These are phyloP conservation scores for Polietes domitor DNA, from an alignment of 2,888 invertebrate genomes.

Conservation along the genomic window DNA sequence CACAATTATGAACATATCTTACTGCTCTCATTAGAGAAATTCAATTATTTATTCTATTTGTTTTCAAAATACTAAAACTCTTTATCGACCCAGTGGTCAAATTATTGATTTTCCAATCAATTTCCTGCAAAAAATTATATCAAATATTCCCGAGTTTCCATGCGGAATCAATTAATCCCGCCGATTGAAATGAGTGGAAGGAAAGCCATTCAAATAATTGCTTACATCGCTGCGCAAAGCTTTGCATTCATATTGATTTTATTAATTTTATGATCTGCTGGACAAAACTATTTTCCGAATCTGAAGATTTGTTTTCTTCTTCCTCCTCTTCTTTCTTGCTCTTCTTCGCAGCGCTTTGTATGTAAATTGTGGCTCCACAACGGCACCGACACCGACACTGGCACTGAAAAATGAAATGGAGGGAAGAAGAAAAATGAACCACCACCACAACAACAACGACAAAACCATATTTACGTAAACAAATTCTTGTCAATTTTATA, in stretches of 20 bases:
- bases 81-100: no score
- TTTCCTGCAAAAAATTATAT: no score
- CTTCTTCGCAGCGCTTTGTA: constrained; percentile 12
- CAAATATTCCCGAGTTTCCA: no score
- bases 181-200: no score
- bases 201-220: no score
- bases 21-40: no score
- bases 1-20: no score
- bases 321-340: background rate
- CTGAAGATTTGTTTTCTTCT: background rate
- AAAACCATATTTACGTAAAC: constrained; percentile 60
- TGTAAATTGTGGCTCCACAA: constrained; percentile 30
- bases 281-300: constrained; percentile 3
- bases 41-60: no score
- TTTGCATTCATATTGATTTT: constrained; percentile 25
- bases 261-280: constrained; percentile 15
- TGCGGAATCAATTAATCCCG: no score
- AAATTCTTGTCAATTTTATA: constrained; percentile 67
- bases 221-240: background rate
- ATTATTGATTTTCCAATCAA: no score
- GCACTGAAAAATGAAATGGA: constrained; percentile 16
- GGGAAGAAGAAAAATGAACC: background rate
- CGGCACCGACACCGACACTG: constrained; percentile 10
- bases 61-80: no score
- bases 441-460: constrained; percentile 10